Evolutionary conservation across 1,140 invertebrate genomes (phyloP).

Genomic region (Bombus haemorrhoidalis): DNA sequence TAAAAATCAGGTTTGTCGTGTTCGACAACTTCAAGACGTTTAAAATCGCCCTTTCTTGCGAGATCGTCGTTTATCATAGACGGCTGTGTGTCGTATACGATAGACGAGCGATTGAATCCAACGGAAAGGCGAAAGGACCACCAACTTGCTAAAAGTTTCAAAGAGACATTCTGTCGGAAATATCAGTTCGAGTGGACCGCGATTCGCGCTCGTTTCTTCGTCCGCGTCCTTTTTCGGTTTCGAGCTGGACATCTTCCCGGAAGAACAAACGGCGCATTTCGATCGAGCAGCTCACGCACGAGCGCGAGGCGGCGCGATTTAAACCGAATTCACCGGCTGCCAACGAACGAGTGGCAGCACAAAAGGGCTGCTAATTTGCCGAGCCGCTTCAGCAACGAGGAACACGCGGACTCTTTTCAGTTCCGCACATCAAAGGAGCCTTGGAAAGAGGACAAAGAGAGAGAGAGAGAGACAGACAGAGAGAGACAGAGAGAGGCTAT

Average conservation of each 20-base stretch:
- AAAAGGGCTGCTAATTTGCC: slow-evolving; percentile 68
- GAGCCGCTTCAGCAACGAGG: slow-evolving; percentile 38
- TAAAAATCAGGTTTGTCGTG: neutral
- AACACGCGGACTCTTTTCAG: slow-evolving; percentile 28
- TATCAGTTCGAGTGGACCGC: neutral
- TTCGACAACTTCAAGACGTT: no score
- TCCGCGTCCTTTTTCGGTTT: neutral
- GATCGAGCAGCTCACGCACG: slow-evolving; percentile 46
- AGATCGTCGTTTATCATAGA: no score
- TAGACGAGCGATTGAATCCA: neutral
- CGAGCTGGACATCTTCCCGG: slow-evolving; percentile 42
- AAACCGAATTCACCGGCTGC: slow-evolving; percentile 66
- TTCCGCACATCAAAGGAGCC: slow-evolving; percentile 49
- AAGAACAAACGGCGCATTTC: slow-evolving; percentile 50
- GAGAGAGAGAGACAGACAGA: neutral
- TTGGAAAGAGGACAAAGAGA: neutral
- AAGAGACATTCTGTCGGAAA: neutral
- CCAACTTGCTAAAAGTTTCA: neutral
- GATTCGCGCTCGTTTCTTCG: slow-evolving; percentile 7
- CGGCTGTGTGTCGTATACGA: neutral
- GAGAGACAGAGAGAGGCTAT: neutral
- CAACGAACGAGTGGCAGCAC: slow-evolving; percentile 67
- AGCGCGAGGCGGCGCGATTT: slow-evolving; percentile 39
- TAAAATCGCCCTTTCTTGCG: no score
- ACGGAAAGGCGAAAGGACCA: neutral